Percentiles rank a stretch among this genome's conserved stretches.
Evolutionary conservation across 2,888 invertebrate genomes (phyloP).

Genomic region (Amiota mariae): DNA sequence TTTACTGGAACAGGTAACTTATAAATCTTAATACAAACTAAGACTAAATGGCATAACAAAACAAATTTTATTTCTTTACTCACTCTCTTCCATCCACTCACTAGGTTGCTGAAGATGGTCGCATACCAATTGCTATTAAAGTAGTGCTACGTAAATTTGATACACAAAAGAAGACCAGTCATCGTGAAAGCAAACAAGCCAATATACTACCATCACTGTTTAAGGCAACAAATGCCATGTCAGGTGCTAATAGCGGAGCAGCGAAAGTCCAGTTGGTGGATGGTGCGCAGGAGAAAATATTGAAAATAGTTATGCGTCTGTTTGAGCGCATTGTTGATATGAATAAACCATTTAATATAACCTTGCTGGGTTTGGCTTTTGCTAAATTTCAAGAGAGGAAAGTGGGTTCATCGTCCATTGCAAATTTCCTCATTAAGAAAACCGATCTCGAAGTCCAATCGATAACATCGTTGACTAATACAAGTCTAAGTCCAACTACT

Average conservation of each 20-base stretch:
- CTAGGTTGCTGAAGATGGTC: constrained; percentile 80
- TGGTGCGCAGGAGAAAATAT: constrained; percentile 79
- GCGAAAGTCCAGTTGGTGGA: constrained; percentile 73
- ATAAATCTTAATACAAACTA: not conserved
- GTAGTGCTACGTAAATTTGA: constrained; percentile 84
- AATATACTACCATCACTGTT: constrained; percentile 82
- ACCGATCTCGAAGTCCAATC: constrained; percentile 84
- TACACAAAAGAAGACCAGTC: constrained; percentile 79
- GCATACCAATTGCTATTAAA: constrained; percentile 84
- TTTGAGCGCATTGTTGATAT: constrained; percentile 84
- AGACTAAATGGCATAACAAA: too few species aligned
- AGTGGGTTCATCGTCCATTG: constrained; percentile 81
- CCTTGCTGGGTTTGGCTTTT: constrained; percentile 85
- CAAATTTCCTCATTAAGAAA: constrained; percentile 82
- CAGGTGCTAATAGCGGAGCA: constrained; percentile 65
- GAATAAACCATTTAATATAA: constrained; percentile 85
- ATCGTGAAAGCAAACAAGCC: constrained; percentile 84
- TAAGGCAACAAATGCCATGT: constrained; percentile 53
- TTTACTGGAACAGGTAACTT: constrained; percentile 78
- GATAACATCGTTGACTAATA: constrained; percentile 78
- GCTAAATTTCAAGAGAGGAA: constrained; percentile 84
- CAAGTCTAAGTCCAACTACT: constrained; percentile 56
- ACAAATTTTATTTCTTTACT: not conserved
- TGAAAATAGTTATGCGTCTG: constrained; percentile 82
- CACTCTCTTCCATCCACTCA: not conserved